Conservation (phyloP, 1,140 invertebrate genomes). For the Mizuhopecten yessoensis region DNA sequence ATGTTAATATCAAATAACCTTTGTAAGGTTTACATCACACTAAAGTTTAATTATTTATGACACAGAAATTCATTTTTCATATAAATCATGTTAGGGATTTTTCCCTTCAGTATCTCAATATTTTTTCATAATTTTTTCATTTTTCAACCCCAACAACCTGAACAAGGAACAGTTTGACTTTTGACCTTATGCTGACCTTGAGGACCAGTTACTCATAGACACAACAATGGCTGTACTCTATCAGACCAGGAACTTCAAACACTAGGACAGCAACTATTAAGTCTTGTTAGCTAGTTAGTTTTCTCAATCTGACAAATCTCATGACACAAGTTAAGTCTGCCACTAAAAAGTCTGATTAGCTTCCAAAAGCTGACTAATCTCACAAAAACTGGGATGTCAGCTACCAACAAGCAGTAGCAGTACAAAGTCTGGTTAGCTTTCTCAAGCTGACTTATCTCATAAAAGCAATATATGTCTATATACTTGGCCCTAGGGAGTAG, state of each 20-base stretch:
- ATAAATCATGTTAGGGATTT: too few relatives aligned
- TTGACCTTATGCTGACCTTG: slow-evolving; percentile 37
- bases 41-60: too few relatives aligned
- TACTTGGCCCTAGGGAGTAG: too few relatives aligned
- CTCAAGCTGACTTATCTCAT: neutral
- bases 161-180: slow-evolving; percentile 39
- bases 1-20: too few relatives aligned
- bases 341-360: neutral
- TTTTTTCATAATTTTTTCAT: too few relatives aligned
- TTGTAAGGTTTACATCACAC: too few relatives aligned
- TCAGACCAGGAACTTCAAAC: too few relatives aligned
- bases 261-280: neutral
- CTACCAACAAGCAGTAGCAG: neutral
- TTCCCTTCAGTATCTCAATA: too few relatives aligned
- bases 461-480: neutral
- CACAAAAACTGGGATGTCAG: neutral
- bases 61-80: too few relatives aligned
- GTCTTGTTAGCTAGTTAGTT: neutral
- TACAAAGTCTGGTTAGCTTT: neutral
- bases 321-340: too few relatives aligned
- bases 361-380: neutral
- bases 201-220: neutral
- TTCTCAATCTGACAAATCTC: too few relatives aligned
- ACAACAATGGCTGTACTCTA: neutral
- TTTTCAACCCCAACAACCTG: too few relatives aligned